Evolutionary conservation across 92 coral and sea anemone species (phyloP).

Genomic region (Nematostella vectensis): DNA sequence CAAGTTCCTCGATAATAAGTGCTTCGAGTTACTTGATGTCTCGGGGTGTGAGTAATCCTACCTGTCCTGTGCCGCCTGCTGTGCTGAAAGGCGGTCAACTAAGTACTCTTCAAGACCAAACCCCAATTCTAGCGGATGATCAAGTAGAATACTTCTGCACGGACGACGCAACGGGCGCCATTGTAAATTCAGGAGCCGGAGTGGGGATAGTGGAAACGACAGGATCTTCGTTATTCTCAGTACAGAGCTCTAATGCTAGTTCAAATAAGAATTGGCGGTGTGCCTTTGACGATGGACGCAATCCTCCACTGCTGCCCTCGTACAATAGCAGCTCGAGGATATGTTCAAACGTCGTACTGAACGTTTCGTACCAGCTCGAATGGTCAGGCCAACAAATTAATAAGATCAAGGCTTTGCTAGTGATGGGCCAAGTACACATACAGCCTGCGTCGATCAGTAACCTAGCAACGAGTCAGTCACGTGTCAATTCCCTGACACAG

Average conservation of each 20-base stretch:
- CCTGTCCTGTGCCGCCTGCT: constrained; percentile 69
- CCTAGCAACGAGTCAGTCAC: constrained; percentile 28
- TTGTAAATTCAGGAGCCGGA: constrained; percentile 11
- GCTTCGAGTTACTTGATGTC: constrained; percentile 79
- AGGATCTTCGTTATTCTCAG: constrained; percentile 26
- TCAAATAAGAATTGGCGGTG: constrained; percentile 37
- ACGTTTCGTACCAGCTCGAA: constrained; percentile 59
- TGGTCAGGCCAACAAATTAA: constrained; percentile 56
- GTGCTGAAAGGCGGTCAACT: constrained; percentile 62
- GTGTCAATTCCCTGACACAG: constrained; percentile 46
- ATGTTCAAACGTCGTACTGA: constrained; percentile 73
- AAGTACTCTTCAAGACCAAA: constrained; percentile 32
- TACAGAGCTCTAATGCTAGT: not conserved
- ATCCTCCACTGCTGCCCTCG: constrained; percentile 71
- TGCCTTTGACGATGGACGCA: constrained; percentile 68
- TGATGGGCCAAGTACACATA: constrained; percentile 49
- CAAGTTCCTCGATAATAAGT: constrained; percentile 55
- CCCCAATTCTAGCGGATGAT: constrained; percentile 48
- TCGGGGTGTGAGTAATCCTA: constrained; percentile 33
- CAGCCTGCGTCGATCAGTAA: constrained; percentile 8
- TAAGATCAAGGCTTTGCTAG: constrained; percentile 45
- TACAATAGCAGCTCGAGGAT: constrained; percentile 45
- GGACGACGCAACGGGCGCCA: constrained; percentile 20
- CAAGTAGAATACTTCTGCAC: constrained; percentile 70
- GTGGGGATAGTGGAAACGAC: not conserved